Base-by-base conservation (phyloP, 1,140 invertebrate species). In the Pogonognathellus flavescens region DNA sequence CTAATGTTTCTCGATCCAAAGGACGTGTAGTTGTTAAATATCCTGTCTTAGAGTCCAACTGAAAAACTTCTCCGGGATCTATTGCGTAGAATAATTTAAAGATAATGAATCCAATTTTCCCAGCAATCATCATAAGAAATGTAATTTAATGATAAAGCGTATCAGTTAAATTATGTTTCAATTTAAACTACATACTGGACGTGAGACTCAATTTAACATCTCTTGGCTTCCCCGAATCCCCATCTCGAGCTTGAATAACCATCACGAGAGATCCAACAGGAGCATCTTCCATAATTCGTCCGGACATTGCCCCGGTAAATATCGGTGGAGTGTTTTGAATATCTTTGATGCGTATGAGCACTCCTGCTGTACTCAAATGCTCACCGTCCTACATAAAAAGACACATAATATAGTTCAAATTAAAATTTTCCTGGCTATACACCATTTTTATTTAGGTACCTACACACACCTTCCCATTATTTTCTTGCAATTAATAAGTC, bases 21-120 rank as follows among this genome's bases (percentile, higher is more conserved):
- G 95, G 95, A 88, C 95, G 95, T 0, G 95, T 96, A 0, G 96
- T 97, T 87, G 93, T 93, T 57, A 97, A 90, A 90, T 97, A 95
- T 10, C 96, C 96, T 11, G 93, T 94, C 22, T 93, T 92, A 31
- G 93, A 91, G 90, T 97, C 95, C 88, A 97, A 89, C 11, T 95
- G 91, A 90, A 97, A 97, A 89, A 96, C 97, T 89, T 97, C 95
- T 89, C 95, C 93, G 6, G 96, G 95, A 93, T 97, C 95, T 97
- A 88, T 14, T 41, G 31, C 31, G 6, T 41, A 41, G 49, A 6
- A 91, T 90, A 86, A 86, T 31, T 86, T 41, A 41, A 41, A 41
- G 31, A 41, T 41, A 57, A 53, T 31, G 31, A 18, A 57, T 57
- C 20, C 11, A 82, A 1, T 18, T 16, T 70, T 18, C n/a, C n/a